Percentiles rank a stretch among this genome's conserved stretches.
Evolutionary conservation across 1,140 invertebrate genomes (phyloP).

Genomic region (Drosophila parabipectinata): DNA sequence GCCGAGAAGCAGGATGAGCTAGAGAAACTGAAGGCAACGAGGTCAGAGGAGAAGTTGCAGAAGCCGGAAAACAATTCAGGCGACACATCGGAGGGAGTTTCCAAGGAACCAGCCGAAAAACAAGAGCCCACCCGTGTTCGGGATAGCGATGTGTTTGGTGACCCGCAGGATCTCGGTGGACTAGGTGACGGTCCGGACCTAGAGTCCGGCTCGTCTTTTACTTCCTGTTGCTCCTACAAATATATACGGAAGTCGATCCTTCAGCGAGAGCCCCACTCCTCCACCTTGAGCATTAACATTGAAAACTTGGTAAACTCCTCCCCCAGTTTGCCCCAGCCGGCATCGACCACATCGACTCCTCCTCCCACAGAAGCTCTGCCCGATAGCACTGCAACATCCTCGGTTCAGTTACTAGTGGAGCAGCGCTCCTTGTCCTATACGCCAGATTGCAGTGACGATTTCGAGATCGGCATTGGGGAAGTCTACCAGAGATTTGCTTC

Average conservation of each 20-base stretch:
- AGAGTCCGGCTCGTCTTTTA: conserved; percentile 22
- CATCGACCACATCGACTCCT: no score
- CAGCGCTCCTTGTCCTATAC: not conserved
- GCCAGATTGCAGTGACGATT: conserved; percentile 26
- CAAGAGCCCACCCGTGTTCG: not conserved
- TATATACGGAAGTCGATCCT: conserved; percentile 28
- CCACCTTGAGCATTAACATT: conserved; percentile 16
- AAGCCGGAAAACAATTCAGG: not conserved
- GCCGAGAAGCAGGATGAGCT: conserved; percentile 3
- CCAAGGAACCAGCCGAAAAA: not conserved
- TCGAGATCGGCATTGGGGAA: conserved; percentile 15
- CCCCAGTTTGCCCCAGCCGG: not conserved
- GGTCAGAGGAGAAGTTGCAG: no score
- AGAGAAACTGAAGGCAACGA: not conserved
- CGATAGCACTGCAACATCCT: not conserved
- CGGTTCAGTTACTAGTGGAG: conserved; percentile 38
- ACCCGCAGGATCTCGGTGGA: not conserved
- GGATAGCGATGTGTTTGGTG: not conserved
- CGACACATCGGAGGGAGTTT: no score
- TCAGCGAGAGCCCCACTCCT: conserved; percentile 13
- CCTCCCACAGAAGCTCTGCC: not conserved
- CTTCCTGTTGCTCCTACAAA: conserved; percentile 44
- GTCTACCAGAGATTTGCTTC: not conserved
- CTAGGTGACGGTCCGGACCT: conserved; percentile 1
- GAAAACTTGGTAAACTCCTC: not conserved